Base-by-base conservation (phyloP, 2,888 invertebrate genomes). In the Bugulina stolonifera region DNA sequence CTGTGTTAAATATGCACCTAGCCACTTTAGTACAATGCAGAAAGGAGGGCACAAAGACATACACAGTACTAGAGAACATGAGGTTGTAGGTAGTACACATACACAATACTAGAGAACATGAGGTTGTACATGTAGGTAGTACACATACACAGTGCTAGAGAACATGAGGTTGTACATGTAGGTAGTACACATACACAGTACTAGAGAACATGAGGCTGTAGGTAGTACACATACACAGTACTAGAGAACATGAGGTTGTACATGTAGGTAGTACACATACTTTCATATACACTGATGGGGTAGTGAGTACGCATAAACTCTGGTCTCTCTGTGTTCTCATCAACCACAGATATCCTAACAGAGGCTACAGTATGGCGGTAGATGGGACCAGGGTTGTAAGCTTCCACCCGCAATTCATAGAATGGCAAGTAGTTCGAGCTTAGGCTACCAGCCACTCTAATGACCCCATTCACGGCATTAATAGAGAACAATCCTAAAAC, bases 331-430 rank as follows among this genome's bases (percentile, higher is more conserved):
- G 64, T 64, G 64, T 64, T 64, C 32, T 32, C 29, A 32, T 64
- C 64, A 27, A 64, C 14, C 10, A 64, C 64, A 25, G 64, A 14
- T 27, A 64, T 64, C n/a, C 64, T 64, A 10, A 64, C 64, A 32
- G 10, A 25, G n/a, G 64, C 32, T 10, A 64, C 34, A 25, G 64
- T 10, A 3, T 3, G 14, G 10, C 25, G 5, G 32, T 14, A 27
- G 27, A 32, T 22, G 32, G 32, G 22, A 34, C 64, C 64, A 14
- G 32, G 14, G 27, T 64, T 27, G 27, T 27, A 32, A 3, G 64
- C 64, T 27, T 32, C 64, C 32, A 64, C 64, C 27, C 32, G 27
- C 64, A 64, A 34, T 32, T 64, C 64, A 64, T 64, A 64, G 32
- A 34, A 64, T 10, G 27, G 32, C 5, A 64, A 27, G 27, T 64